Conservation (phyloP, 2,888 invertebrate genomes). For the Himalopsyche japonica region DNA sequence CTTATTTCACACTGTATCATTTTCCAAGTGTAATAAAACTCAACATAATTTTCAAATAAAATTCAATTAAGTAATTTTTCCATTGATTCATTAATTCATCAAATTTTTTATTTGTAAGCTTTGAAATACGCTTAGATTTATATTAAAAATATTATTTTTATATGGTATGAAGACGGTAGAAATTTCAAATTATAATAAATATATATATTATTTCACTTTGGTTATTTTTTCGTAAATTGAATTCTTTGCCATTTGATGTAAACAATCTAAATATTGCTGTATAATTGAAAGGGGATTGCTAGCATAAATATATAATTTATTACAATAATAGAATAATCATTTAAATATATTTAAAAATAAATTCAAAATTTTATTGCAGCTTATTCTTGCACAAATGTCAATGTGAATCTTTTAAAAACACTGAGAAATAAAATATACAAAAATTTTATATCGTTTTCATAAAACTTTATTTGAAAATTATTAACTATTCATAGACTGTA, state of each 20-base stretch:
- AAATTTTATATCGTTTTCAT: neutral
- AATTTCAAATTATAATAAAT: too few species aligned
- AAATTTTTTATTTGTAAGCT: too few species aligned
- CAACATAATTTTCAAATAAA: too few species aligned
- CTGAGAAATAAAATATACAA: neutral
- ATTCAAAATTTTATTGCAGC: neutral
- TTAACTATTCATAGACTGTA: neutral
- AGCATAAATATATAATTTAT: too few species aligned
- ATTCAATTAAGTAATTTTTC: too few species aligned
- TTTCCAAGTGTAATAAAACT: too few species aligned
- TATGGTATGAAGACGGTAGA: too few species aligned
- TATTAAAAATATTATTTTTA: too few species aligned
- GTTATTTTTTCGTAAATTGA: neutral
- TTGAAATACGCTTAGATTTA: too few species aligned
- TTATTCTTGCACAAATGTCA: neutral
- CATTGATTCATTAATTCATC: too few species aligned
- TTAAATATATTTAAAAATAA: neutral
- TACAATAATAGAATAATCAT: neutral
- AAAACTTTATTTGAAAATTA: neutral
- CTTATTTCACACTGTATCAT: too few species aligned
- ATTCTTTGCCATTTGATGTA: neutral
- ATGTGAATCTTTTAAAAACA: neutral
- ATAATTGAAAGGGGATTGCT: neutral
- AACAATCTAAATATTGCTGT: neutral
- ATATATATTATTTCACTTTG: neutral